Conservation (phyloP, 2,888 invertebrate genomes). For the Epiblema foenella region DNA sequence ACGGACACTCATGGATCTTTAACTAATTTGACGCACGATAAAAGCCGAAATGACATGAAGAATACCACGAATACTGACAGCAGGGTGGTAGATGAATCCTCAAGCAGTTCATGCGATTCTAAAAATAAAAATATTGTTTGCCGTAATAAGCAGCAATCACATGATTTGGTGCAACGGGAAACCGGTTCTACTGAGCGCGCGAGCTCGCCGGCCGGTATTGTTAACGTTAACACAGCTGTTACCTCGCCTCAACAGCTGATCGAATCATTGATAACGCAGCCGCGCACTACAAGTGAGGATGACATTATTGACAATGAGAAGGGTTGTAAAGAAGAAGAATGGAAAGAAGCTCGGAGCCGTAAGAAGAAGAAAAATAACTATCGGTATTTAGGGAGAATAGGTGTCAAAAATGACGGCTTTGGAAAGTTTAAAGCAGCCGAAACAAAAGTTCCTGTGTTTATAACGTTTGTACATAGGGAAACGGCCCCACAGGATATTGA, state of each 20-base stretch:
- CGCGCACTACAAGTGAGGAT: not conserved
- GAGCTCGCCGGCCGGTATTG: not conserved
- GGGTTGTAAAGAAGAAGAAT: not conserved
- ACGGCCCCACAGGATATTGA: too few species aligned
- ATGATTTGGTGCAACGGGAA: not conserved
- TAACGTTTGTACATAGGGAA: too few species aligned
- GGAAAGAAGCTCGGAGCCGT: not conserved
- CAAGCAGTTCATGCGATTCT: not conserved
- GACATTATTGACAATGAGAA: not conserved
- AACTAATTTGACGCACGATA: not conserved
- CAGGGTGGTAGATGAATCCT: not conserved
- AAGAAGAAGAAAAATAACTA: not conserved
- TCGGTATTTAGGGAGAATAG: not conserved
- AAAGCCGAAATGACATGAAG: not conserved
- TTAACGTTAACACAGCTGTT: not conserved
- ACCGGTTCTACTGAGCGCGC: not conserved
- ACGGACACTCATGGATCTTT: not conserved
- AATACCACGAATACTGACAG: not conserved
- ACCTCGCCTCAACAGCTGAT: constrained; percentile 2
- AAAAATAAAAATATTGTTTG: not conserved
- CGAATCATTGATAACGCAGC: not conserved
- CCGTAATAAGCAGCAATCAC: not conserved
- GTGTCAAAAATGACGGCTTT: not conserved
- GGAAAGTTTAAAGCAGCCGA: constrained; percentile 2
- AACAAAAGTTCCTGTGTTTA: not conserved